Base-by-base conservation (phyloP, 1,140 invertebrate species). In the Eubasilissa regina region DNA sequence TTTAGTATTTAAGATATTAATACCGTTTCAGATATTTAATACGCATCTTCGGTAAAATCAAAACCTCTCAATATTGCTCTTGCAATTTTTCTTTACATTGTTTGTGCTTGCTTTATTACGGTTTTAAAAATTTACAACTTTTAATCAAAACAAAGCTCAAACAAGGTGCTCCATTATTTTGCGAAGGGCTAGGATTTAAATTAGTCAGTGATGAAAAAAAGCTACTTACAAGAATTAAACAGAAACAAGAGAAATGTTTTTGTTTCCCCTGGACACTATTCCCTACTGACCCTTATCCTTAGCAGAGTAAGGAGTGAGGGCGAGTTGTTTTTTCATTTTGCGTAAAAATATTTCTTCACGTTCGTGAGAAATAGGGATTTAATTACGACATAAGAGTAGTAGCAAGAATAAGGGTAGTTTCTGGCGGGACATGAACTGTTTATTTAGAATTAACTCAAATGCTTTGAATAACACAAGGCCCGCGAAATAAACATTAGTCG, bases 401-500 rank as follows among this genome's bases (percentile, higher is more conserved):
- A 25, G 19, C 35, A 10, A 9, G 12, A 7, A 35, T 11, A 44
- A 64, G 25, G 60, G 60, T 64, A 43, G 48, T 51, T 51, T 51
- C 48, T 13, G n/a, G n/a, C 8, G 9, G 25, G 19, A 64, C 12
- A 25, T 64, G n/a, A 43, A 8, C 19, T 64, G 19, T 43, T 25
- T 64, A 64, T 64, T 64, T 64, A 64, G 19, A 25, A 64, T 64
- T 43, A 35, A 43, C 60, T 43, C 19, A 17, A 45, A 45, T 68
- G 17, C 6, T 21, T 47, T 11, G 19, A 68, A 68, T 68, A 47
- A 68, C 64, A 68, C 44, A 9, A 68, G 64, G 15, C 60, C 64
- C 64, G 64, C 64, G 64, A 68, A 68, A 68, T 47, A 15, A 47
- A 68, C 64, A 68, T 68, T 68, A 68, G 64, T 68, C 64, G 47